Evolutionary conservation across 2,888 invertebrate genomes (phyloP), one percentile per base, ranked within the genome.

Genomic region (Sarcophaga subvicina): DNA sequence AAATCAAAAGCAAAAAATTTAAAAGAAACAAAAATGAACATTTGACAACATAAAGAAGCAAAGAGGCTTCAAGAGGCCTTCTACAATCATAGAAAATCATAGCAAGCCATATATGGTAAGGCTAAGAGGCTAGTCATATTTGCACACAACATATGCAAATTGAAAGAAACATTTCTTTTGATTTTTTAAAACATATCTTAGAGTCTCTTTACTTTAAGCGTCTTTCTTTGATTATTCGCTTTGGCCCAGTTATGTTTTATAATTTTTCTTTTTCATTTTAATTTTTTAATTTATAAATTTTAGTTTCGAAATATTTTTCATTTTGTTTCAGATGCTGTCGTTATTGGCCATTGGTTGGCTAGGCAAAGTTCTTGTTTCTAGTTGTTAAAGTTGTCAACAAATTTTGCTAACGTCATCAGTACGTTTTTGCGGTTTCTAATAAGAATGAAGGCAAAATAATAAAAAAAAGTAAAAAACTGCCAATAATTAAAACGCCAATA

Each of bases 401-500:
- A 8, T 79, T 72, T 72, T 80, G 22, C 60, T 64, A 60, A 54
- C 45, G 70, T 83, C 86, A 87, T 83, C 86, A 75, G 3, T 73
- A 66, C 59, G 71, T 70, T 72, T 62, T 49, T 37, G 14, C 27
- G 0, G 69, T 83, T 78, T 25, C 49, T 59, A 86, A 73, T 83
- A 22, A 70, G 62, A n/a, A 49, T 45, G 59, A 47, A 71, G 71
- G 8, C 27, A 10, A 70, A 60, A 64, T 49, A 80, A 72, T 12
- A 49, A 49, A 14, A 2, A 10, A 63, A 5, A 80, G 66, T 5
- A 47, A 69, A n/a, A 2, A 10, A 63, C 3, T 20, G 62, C 60
- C 60, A 49, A 66, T 83, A 78, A 83, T 83, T 83, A 84, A 64
- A 80, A 75, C 79, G 17, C 5, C 45, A 69, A 72, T 78, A 70